phyloP scores from a whole-genome alignment of 2,113 vertebrate species.

The Petaurus breviceps region DNA sequence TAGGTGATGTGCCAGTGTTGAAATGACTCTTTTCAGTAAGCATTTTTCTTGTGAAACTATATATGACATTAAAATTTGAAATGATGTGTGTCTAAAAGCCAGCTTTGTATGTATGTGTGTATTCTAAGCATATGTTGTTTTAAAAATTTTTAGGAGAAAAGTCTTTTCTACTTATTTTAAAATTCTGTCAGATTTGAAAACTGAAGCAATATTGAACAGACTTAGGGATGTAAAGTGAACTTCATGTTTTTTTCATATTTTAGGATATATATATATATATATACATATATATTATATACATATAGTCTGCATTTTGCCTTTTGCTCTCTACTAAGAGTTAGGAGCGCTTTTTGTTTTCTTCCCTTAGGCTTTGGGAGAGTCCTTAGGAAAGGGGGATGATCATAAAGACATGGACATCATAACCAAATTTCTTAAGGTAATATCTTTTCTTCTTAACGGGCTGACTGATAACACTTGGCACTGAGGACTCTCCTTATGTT shows the following conservation, averaged over 20 bases:
- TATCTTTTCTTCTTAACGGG: not conserved
- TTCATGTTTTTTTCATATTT: not conserved
- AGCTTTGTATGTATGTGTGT: not conserved
- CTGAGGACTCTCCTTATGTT: not conserved
- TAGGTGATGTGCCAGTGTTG: not conserved
- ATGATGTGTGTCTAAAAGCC: not conserved
- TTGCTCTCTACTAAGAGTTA: not conserved
- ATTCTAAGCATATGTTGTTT: slow-evolving; percentile 5
- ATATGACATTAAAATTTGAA: not conserved
- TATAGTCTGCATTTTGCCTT: not conserved
- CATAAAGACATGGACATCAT: slow-evolving; percentile 96
- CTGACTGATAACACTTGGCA: not conserved
- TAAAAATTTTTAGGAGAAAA: not conserved
- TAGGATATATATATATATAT: not conserved
- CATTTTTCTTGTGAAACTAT: not conserved
- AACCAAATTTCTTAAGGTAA: slow-evolving; percentile 96
- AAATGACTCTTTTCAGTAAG: not conserved
- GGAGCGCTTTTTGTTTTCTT: not conserved
- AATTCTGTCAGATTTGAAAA: slow-evolving; percentile 33
- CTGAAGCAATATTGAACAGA: not conserved
- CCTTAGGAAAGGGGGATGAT: slow-evolving; percentile 92
- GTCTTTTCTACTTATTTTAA: slow-evolving; percentile 9
- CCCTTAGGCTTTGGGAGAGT: slow-evolving; percentile 91
- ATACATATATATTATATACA: not conserved
- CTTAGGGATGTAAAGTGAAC: not conserved